These are phyloP conservation scores for Montipora cactus DNA, from an alignment of 64 coral and sea anemone species.

Conservation along the genomic window DNA sequence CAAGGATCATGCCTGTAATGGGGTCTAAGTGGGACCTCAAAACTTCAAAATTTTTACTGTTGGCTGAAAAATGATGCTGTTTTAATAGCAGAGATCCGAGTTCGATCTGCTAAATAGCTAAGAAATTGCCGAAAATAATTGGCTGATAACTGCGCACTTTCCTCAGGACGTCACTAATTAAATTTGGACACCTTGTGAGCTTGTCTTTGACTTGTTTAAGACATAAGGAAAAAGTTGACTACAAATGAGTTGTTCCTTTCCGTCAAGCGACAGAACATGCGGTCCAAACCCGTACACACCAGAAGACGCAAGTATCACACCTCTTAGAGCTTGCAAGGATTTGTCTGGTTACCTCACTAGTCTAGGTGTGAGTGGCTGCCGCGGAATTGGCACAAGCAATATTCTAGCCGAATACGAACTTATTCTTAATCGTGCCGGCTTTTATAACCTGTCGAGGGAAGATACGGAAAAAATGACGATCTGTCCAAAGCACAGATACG, in stretches of 20 bases:
- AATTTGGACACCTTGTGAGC: not conserved
- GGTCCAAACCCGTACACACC: not conserved
- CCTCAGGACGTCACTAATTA: not conserved
- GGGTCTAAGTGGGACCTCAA: not conserved
- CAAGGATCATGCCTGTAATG: not conserved
- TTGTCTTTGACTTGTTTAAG: not conserved
- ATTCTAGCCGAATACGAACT: not conserved
- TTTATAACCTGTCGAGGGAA: not conserved
- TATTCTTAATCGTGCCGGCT: not conserved
- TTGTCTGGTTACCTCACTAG: not conserved
- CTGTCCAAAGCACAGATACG: not conserved
- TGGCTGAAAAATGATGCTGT: not conserved
- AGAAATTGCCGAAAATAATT: too few species aligned
- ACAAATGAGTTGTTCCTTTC: not conserved
- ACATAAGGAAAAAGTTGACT: not conserved
- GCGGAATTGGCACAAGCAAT: not conserved
- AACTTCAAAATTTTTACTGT: not conserved
- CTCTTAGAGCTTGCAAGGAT: not conserved
- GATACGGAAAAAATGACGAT: not conserved
- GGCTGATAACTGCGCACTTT: too few species aligned
- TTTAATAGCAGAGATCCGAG: constrained; percentile 3
- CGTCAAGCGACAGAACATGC: not conserved
- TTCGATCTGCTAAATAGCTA: not conserved
- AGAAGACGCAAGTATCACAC: not conserved
- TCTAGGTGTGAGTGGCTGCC: not conserved